phyloP scores from a whole-genome alignment of 2,113 vertebrate genomes.

The Marmota flaviventris region DNA sequence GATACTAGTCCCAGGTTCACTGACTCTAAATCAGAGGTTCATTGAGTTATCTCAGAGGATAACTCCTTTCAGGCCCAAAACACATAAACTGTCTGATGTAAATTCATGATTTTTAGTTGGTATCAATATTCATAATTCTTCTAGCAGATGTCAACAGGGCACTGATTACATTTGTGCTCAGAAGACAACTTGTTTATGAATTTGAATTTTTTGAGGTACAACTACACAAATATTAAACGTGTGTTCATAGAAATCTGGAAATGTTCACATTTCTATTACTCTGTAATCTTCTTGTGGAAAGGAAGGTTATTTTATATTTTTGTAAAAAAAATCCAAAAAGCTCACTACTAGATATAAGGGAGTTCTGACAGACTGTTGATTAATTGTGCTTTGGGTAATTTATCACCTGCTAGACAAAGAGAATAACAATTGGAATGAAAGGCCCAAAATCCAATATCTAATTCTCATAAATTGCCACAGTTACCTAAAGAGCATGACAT shows the following conservation, averaged over 20 bases:
- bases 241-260: not conserved
- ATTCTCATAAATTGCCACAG: not conserved
- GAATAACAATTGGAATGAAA: not conserved
- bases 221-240: not conserved
- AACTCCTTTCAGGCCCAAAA: not conserved
- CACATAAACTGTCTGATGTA: not conserved
- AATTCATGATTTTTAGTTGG: constrained; percentile 29
- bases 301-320: not conserved
- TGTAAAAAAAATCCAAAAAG: constrained; percentile 13
- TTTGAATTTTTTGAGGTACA: not conserved
- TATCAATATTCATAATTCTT: not conserved
- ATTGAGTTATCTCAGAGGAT: not conserved
- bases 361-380: not conserved
- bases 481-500: not conserved
- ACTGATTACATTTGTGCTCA: constrained; percentile 18
- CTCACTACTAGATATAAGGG: not conserved
- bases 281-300: not conserved
- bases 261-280: not conserved
- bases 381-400: constrained; percentile 2
- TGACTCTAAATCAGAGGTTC: not conserved
- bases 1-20: too few species aligned
- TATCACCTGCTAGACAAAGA: not conserved
- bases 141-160: not conserved
- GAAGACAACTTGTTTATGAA: not conserved
- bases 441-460: not conserved